phyloP scores from a whole-genome alignment of 53 echinoderm and acorn worm genomes.

The Patiria pectinifera region DNA sequence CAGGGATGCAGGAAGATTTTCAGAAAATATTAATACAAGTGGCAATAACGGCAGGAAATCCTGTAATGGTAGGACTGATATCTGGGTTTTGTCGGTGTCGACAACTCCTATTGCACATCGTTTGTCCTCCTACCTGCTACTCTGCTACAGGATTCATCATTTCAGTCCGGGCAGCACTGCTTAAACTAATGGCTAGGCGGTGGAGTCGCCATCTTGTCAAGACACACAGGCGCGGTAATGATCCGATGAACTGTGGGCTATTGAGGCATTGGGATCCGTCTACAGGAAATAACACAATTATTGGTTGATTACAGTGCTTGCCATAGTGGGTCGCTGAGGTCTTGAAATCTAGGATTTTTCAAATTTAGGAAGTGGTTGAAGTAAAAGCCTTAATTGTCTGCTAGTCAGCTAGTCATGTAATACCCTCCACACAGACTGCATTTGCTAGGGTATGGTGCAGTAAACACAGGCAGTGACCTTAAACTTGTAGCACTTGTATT shows the following conservation, averaged over 20 bases:
- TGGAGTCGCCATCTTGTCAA: conserved; percentile 9
- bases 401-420: background rate
- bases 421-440: too few species aligned
- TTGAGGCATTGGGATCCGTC: conserved; percentile 66
- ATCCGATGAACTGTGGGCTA: conserved; percentile 59
- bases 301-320: too few species aligned
- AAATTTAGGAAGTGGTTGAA: too few species aligned
- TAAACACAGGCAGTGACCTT: too few species aligned
- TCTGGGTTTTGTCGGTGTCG: background rate
- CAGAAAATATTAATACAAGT: background rate
- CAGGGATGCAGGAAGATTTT: too few species aligned
- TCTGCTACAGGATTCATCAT: background rate
- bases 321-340: background rate
- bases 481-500: background rate
- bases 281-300: background rate
- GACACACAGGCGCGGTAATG: conserved; percentile 49
- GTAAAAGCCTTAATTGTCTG: background rate
- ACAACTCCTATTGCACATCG: background rate
- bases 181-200: background rate
- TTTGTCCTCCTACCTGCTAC: background rate
- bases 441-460: too few species aligned
- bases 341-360: too few species aligned
- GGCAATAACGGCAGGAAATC: background rate
- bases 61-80: background rate
- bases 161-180: background rate